These are phyloP conservation scores for Halesus radiatus DNA, from an alignment of 1,140 invertebrate species.

Conservation along the genomic window DNA sequence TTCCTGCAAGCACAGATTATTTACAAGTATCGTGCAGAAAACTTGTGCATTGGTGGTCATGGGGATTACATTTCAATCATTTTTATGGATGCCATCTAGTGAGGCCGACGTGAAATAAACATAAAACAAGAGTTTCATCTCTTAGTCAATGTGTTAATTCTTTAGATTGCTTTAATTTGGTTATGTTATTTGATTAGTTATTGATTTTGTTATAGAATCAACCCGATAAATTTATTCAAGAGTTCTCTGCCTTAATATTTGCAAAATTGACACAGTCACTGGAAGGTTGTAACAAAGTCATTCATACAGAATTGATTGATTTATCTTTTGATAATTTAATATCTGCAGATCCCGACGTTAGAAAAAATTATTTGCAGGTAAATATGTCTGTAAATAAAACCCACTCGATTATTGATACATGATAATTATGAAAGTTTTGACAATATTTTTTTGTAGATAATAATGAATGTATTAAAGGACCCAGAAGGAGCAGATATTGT, in stretches of 20 bases:
- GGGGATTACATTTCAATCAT: too few species aligned
- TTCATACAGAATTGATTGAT: constrained; percentile 54
- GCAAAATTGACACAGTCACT: constrained; percentile 60
- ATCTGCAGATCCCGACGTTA: constrained; percentile 62
- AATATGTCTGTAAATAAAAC: background rate
- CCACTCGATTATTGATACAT: background rate
- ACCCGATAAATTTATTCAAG: constrained; percentile 62
- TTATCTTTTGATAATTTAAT: constrained; percentile 59
- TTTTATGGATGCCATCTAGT: too few species aligned
- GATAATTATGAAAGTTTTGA: background rate
- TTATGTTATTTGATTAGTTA: too few species aligned
- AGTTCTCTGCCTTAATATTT: constrained; percentile 62
- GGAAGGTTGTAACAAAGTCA: constrained; percentile 57
- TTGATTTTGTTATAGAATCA: constrained; percentile 3
- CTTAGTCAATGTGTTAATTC: too few species aligned
- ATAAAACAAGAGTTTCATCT: too few species aligned
- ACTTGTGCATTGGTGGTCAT: too few species aligned
- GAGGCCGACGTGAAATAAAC: too few species aligned
- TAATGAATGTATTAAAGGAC: constrained; percentile 61
- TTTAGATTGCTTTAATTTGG: too few species aligned
- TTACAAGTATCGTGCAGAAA: too few species aligned
- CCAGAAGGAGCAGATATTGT: constrained; percentile 50
- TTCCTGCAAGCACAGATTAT: too few species aligned
- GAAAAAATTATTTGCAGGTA: constrained; percentile 59
- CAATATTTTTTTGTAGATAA: constrained; percentile 58